Percentiles rank a stretch among this genome's conserved stretches.
These are phyloP conservation scores for Dysidea cf. avara DNA, from an alignment of 37 sponge, comb jelly and placozoan species.

Conservation along the genomic window DNA sequence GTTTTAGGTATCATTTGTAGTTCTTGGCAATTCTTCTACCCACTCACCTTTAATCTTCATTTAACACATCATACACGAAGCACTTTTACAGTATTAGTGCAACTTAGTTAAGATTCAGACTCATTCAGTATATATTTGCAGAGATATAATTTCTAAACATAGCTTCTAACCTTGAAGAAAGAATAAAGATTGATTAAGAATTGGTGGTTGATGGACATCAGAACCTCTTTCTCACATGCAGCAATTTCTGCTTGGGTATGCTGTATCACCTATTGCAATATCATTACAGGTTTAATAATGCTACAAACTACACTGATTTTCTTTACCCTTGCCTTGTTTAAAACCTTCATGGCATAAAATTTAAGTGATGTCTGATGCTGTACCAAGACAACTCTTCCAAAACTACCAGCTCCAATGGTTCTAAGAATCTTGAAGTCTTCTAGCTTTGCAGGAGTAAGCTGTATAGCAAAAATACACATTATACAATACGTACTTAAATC, in stretches of 20 bases:
- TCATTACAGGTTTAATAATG: slow-evolving; percentile 1
- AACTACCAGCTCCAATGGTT: slow-evolving; percentile 96
- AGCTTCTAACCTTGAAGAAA: slow-evolving; percentile 93
- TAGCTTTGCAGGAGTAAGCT: slow-evolving; percentile 62
- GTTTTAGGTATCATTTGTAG: no score
- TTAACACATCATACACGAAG: no score
- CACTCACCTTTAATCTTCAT: no score
- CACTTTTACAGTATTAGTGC: no score
- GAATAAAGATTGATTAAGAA: slow-evolving; percentile 89
- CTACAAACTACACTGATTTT: no score
- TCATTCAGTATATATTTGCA: no score
- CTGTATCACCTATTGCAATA: slow-evolving; percentile 77
- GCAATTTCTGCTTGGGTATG: slow-evolving; percentile 99
- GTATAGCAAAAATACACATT: no score
- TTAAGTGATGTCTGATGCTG: slow-evolving; percentile 71
- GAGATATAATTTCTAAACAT: no score
- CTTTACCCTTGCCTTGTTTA: slow-evolving; percentile 96
- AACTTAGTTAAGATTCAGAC: no score
- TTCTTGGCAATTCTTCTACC: no score
- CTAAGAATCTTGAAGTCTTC: slow-evolving; percentile 94
- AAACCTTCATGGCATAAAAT: slow-evolving; percentile 95
- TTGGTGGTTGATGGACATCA: slow-evolving; percentile 88
- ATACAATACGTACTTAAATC: no score
- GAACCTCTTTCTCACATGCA: slow-evolving; percentile 93
- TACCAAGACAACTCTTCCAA: slow-evolving; percentile 95